Percentiles rank a stretch among this genome's conserved stretches.
These are phyloP conservation scores for Metallyticus violacea DNA, from an alignment of 2,888 invertebrate species.

Conservation along the genomic window DNA sequence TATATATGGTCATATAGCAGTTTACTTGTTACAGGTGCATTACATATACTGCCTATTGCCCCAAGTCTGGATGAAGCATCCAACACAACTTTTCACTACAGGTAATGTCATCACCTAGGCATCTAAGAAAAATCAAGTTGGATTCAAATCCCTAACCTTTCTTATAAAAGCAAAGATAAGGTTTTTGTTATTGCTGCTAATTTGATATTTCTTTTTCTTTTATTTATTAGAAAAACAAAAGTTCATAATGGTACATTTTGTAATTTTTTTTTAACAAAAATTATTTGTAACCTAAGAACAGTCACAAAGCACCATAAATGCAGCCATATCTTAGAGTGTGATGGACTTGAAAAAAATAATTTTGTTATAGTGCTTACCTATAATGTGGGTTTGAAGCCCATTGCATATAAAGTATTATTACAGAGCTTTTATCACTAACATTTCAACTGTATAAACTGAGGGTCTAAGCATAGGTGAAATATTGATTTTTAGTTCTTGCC, in stretches of 20 bases:
- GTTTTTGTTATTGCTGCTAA: neutral
- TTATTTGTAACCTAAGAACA: neutral
- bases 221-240: neutral
- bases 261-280: neutral
- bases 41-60: slow-evolving; percentile 4
- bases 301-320: slow-evolving; percentile 19
- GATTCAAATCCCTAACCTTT: neutral
- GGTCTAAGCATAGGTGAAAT: neutral
- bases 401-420: slow-evolving; percentile 16
- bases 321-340: slow-evolving; percentile 12
- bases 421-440: slow-evolving; percentile 22
- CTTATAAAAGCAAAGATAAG: slow-evolving; percentile 3
- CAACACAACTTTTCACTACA: neutral
- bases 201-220: neutral
- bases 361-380: slow-evolving; percentile 3
- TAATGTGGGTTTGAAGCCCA: slow-evolving; percentile 10
- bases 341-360: neutral
- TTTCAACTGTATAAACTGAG: neutral
- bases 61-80: slow-evolving; percentile 12
- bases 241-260: neutral
- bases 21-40: neutral
- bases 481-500: neutral
- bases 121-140: neutral
- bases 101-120: neutral
- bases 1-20: too few relatives aligned